Base-by-base conservation (phyloP, 2,888 invertebrate species). In the Cephus nigrinus region DNA sequence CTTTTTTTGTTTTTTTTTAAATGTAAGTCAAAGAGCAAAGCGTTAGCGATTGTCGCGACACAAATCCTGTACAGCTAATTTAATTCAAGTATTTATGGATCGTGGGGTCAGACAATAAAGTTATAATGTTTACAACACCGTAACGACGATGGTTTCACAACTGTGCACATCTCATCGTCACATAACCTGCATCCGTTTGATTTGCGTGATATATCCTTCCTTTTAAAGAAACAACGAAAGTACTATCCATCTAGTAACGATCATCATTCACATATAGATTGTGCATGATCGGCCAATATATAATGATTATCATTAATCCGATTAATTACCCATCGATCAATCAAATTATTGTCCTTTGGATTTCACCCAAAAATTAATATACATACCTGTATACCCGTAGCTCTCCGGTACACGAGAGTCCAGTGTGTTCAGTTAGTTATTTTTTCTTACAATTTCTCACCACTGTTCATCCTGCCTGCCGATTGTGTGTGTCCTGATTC, bases 51-150 rank as follows among this genome's bases (percentile, higher is more conserved):
- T 55, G 55, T 55, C 55, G 55, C 55, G 55, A 55, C 1, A 23
- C 55, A 23, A 55, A 55, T 55, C 55, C 55, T 71, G 71, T 71
- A 71, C 32, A 71, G 71, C 30, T 71, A 71, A 71, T 71, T 71
- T 71, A 71, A 71, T 71, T 71, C 32, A 32, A 71, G 31, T 71
- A 71, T 71, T 75, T 79, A 75, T 79, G 73, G 33, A 77, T 32
- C 55, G 34, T 40, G 68, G 76, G 78, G 76, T 78, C 78, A 76
- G 80, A 80, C 80, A 80, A 80, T 80, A 80, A 80, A 78, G 75
- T 75, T 74, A 73, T 55, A 55, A 55, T 69, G 78, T 80, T 80
- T 76, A 68, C 72, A 73, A 73, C 75, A 75, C 75, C 31, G 30
- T 76, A 31, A 23, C 40, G 23, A 55, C 55, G 55, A 23, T 55